These are phyloP conservation scores for Pseudorectes ferrugineus DNA, from an alignment of 2,113 vertebrate genomes.

Conservation along the genomic window DNA sequence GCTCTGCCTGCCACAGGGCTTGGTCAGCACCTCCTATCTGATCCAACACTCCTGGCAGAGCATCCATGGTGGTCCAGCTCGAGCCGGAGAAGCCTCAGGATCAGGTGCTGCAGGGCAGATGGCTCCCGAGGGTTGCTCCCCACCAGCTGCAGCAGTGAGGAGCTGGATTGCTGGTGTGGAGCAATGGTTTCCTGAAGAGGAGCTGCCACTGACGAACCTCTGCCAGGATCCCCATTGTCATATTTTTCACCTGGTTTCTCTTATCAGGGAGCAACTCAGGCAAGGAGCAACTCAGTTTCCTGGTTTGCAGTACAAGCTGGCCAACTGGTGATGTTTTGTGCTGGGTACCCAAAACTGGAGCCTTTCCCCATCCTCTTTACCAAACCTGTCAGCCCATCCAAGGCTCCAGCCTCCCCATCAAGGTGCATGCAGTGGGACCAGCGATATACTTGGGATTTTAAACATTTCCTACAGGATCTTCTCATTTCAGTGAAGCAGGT, in stretches of 20 bases:
- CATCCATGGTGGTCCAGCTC: background rate
- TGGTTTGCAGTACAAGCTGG: background rate
- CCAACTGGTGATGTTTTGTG: background rate
- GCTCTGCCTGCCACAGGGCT: background rate
- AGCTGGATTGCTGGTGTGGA: background rate
- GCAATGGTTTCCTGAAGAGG: background rate
- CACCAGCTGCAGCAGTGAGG: accelerated
- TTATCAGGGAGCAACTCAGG: background rate
- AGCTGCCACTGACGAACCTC: background rate
- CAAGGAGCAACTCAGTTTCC: background rate
- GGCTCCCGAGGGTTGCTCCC: accelerated
- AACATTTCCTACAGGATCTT: background rate
- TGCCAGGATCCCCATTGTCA: background rate
- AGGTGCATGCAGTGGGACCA: background rate
- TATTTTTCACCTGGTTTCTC: background rate
- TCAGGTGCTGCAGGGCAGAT: background rate
- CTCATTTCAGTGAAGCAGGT: slow-evolving; percentile 33
- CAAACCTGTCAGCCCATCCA: background rate
- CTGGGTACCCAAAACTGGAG: background rate
- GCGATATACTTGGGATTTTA: background rate
- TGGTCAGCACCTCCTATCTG: background rate
- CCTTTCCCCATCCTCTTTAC: background rate
- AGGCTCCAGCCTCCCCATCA: background rate
- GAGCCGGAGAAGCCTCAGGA: accelerated
- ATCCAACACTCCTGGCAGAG: background rate